Conservation (phyloP, 1,140 invertebrate species). For the Camponotus vicinus region DNA sequence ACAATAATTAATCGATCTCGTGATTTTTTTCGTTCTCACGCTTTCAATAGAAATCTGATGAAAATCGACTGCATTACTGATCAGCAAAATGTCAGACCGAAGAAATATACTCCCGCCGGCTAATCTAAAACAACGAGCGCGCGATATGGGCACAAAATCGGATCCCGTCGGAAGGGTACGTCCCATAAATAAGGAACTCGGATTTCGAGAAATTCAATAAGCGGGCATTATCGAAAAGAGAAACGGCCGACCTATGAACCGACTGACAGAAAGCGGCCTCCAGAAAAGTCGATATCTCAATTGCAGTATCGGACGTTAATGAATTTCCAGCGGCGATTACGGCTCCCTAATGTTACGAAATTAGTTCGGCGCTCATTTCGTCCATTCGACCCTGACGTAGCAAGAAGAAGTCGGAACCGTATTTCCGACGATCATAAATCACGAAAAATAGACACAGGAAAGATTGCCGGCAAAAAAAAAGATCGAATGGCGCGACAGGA, state of each 20-base stretch:
- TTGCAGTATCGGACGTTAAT: conserved; percentile 79
- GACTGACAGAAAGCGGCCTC: conserved; percentile 62
- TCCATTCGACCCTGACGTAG: conserved; percentile 68
- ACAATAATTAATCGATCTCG: conserved; percentile 1
- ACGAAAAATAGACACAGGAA: conserved; percentile 77
- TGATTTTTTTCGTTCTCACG: neutral
- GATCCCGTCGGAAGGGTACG: conserved; percentile 38
- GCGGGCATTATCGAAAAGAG: conserved; percentile 70
- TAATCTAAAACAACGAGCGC: conserved; percentile 62
- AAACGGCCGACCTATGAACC: conserved; percentile 66
- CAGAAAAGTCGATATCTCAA: conserved; percentile 75
- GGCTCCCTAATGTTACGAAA: conserved; percentile 78
- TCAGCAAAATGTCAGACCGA: conserved; percentile 33
- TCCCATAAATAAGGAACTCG: conserved; percentile 67
- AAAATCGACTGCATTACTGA: conserved; percentile 27
- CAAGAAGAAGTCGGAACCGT: conserved; percentile 70
- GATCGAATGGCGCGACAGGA: conserved; percentile 39
- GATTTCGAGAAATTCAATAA: conserved; percentile 75
- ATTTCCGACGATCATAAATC: conserved; percentile 81
- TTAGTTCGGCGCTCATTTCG: conserved; percentile 75
- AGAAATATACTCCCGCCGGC: conserved; percentile 40
- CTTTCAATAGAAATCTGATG: conserved; percentile 43
- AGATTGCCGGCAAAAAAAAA: conserved; percentile 43
- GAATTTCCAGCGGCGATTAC: conserved; percentile 77
- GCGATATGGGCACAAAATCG: conserved; percentile 55